Evolutionary conservation across 92 coral and sea anemone genomes (phyloP).

Genomic region (Phymanthus crucifer): DNA sequence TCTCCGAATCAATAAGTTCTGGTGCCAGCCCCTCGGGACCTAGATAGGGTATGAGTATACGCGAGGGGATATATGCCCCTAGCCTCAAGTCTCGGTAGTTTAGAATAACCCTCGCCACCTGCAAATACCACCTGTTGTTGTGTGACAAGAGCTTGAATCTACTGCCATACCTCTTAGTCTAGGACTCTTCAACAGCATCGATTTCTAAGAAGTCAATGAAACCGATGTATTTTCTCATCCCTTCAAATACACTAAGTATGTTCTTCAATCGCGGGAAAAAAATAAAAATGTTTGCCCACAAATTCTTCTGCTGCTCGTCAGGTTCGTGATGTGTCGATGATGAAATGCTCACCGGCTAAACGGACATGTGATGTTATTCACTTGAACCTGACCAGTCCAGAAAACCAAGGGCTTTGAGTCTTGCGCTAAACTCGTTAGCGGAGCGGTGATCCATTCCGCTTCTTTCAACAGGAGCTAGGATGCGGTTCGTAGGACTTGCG

Average conservation of each 20-base stretch:
- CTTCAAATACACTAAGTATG: too few relatives aligned
- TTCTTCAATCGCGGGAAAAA: background rate
- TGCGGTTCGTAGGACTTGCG: background rate
- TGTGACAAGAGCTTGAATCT: background rate
- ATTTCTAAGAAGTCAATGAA: background rate
- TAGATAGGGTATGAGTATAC: too few relatives aligned
- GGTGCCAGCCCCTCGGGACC: too few relatives aligned
- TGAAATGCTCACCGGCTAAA: background rate
- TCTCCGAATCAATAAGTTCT: too few relatives aligned
- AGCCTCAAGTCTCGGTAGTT: too few relatives aligned
- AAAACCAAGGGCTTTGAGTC: background rate
- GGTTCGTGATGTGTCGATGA: background rate
- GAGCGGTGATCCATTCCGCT: background rate
- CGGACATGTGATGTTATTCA: background rate
- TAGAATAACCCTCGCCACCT: constrained; percentile 6
- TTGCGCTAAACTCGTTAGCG: background rate
- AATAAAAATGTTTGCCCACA: background rate
- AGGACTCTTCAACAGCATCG: background rate
- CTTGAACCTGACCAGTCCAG: background rate
- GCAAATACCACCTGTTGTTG: background rate
- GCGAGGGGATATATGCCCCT: too few relatives aligned
- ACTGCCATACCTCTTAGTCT: background rate
- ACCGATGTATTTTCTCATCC: background rate
- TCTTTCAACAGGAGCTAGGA: background rate
- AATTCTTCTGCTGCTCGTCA: background rate